Percentiles rank a stretch among this genome's conserved stretches.
Evolutionary conservation across 2,797 vertebrate species (phyloP).

Genomic region (Streptopelia turtur): DNA sequence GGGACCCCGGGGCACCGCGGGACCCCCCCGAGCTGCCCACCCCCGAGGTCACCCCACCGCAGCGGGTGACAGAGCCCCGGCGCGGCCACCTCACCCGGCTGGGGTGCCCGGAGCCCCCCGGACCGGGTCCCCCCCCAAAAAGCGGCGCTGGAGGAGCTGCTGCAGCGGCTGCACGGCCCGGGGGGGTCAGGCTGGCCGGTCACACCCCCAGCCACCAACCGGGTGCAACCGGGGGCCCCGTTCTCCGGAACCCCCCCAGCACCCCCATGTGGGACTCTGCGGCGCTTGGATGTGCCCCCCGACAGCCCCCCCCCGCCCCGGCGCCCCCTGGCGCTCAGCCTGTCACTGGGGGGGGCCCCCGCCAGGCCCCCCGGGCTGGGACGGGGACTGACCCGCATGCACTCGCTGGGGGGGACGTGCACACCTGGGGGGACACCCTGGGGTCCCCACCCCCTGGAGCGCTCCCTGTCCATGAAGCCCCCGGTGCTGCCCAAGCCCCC

Average conservation of each 20-base stretch:
- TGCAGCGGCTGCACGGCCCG: neutral
- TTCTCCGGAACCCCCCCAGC: neutral
- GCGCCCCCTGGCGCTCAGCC: neutral
- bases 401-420: neutral
- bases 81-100: neutral
- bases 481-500: neutral
- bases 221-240: neutral
- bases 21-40: neutral
- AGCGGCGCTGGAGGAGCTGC: neutral
- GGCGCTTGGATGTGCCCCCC: slow-evolving; percentile 8
- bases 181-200: neutral
- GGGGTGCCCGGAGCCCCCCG: neutral
- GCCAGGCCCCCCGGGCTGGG: slow-evolving; percentile 64
- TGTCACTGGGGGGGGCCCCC: neutral
- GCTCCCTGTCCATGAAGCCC: neutral
- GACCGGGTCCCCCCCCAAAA: neutral
- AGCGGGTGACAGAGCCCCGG: neutral
- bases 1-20: neutral
- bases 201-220: neutral
- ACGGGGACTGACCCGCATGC: slow-evolving; percentile 73
- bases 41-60: neutral
- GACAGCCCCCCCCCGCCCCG: neutral
- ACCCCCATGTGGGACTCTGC: neutral
- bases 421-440: neutral
- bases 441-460: neutral